A percentile compares a stretch with the other conserved stretches of the same genome.
These are phyloP conservation scores for Pseudocheirus occidentalis DNA, from an alignment of 2,797 vertebrate genomes.

Conservation along the genomic window DNA sequence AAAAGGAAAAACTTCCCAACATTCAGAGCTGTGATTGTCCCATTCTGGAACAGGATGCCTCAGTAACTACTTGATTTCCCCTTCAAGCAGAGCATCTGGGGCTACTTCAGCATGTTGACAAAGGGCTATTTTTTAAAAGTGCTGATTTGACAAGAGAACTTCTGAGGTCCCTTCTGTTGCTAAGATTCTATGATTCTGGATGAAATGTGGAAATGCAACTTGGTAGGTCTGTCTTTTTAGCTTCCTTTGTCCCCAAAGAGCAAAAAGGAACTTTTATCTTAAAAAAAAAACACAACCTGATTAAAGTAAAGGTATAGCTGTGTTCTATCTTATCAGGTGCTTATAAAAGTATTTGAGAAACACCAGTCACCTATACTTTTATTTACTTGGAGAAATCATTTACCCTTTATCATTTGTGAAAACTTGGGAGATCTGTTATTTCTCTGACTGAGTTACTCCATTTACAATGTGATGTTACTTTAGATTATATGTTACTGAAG, in stretches of 20 bases:
- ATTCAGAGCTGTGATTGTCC: neutral
- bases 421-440: neutral
- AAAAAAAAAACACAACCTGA: conserved; percentile 30
- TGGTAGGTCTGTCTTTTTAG: neutral
- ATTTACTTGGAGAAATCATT: neutral
- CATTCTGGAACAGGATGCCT: neutral
- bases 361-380: neutral
- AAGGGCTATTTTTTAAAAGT: neutral
- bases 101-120: neutral
- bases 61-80: no score
- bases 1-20: neutral
- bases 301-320: neutral
- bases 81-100: neutral
- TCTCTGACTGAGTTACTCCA: neutral
- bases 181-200: conserved; percentile 29
- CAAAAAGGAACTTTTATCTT: neutral
- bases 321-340: neutral
- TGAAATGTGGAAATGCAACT: conserved; percentile 41
- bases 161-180: neutral
- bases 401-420: neutral
- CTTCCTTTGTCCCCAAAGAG: conserved; percentile 25
- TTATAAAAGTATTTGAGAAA: neutral
- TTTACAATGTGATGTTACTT: neutral
- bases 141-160: neutral
- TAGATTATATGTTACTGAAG: neutral